Conservation (phyloP, 2,888 invertebrate species). For the Drosophila peninsularis region DNA sequence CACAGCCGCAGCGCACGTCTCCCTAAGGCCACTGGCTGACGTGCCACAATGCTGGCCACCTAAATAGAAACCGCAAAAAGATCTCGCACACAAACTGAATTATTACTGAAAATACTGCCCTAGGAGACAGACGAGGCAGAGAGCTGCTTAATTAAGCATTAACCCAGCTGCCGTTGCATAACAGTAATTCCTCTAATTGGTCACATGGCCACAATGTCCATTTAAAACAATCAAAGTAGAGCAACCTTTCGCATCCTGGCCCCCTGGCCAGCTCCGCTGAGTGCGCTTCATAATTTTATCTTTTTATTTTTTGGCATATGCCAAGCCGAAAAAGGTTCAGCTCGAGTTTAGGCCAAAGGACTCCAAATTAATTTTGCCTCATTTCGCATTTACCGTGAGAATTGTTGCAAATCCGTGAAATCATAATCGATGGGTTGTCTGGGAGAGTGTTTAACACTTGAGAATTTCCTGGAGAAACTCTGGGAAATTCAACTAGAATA, state of each 20-base stretch:
- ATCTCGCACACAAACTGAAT: slow-evolving; percentile 22
- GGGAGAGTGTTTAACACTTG: neutral
- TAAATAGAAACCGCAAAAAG: slow-evolving; percentile 48
- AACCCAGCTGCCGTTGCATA: slow-evolving; percentile 4
- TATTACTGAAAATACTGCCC: slow-evolving; percentile 16
- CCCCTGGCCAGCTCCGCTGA: neutral
- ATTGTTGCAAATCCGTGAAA: neutral
- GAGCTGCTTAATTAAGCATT: slow-evolving; percentile 29
- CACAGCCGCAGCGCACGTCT: slow-evolving; percentile 22
- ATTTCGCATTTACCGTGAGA: neutral
- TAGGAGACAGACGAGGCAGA: neutral
- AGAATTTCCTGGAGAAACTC: neutral
- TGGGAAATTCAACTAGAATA: neutral
- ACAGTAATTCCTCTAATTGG: slow-evolving; percentile 38
- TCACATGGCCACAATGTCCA: slow-evolving; percentile 28
- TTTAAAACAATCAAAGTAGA: slow-evolving; percentile 21
- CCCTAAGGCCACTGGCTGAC: slow-evolving; percentile 12
- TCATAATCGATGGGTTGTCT: neutral
- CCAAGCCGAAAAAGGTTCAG: neutral
- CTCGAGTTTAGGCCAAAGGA: neutral
- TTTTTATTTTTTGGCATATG: slow-evolving; percentile 9
- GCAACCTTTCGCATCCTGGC: neutral
- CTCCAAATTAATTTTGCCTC: neutral
- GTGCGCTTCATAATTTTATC: slow-evolving; percentile 16
- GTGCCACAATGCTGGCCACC: slow-evolving; percentile 41